phyloP scores from a whole-genome alignment of 2,888 invertebrate genomes.

The Hydropsyche betteni region DNA sequence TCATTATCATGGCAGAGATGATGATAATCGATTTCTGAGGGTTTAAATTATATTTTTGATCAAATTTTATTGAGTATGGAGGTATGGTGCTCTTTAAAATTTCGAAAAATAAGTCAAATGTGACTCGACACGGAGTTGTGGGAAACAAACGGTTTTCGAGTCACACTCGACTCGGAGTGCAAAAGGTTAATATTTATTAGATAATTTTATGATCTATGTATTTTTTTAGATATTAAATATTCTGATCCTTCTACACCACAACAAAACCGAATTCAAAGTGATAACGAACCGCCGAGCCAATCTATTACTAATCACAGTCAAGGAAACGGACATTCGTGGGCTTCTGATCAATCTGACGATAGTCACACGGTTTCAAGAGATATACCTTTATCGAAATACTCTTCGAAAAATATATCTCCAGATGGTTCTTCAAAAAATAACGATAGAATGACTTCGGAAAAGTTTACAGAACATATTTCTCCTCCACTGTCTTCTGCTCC shows the following conservation, averaged over 20 bases:
- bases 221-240: constrained; percentile 10
- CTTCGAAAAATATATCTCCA: constrained; percentile 5
- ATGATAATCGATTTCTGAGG: no score
- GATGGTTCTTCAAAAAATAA: constrained; percentile 4
- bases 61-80: no score
- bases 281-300: background rate
- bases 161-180: no score
- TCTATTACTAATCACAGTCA: background rate
- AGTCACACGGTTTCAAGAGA: background rate
- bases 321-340: constrained; percentile 17
- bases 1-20: no score
- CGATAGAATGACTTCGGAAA: constrained; percentile 9
- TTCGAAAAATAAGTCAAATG: no score
- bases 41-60: no score
- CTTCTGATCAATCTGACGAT: constrained; percentile 15
- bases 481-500: constrained; percentile 3
- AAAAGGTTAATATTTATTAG: background rate
- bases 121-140: no score
- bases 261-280: constrained; percentile 3
- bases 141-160: no score
- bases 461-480: constrained; percentile 6
- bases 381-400: background rate
- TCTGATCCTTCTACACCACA: constrained; percentile 9
- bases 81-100: no score
- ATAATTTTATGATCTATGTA: background rate